phyloP scores from a whole-genome alignment of 2,113 vertebrate genomes.

The Dicrurus megarhynchus region DNA sequence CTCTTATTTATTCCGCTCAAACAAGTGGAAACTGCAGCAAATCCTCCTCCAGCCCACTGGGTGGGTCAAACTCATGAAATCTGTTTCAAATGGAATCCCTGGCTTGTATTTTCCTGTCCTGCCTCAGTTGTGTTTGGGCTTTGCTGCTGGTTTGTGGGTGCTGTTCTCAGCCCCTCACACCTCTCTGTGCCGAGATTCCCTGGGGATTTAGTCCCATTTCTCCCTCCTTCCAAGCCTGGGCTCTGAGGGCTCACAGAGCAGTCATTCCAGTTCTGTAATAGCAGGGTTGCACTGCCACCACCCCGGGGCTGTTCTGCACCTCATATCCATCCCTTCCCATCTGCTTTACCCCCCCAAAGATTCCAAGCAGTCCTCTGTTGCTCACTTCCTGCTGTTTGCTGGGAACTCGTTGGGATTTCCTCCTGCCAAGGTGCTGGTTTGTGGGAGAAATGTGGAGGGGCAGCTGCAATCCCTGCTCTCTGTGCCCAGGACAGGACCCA shows the following conservation, averaged over 20 bases:
- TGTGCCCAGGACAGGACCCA: neutral
- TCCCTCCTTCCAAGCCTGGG: neutral
- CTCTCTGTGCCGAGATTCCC: fast-evolving
- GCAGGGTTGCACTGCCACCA: neutral
- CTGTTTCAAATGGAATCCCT: neutral
- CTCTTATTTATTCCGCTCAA: neutral
- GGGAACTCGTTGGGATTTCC: neutral
- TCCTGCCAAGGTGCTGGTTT: neutral
- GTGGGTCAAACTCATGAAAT: neutral
- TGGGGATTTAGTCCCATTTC: neutral
- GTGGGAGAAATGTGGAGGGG: neutral
- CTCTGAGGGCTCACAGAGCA: fast-evolving
- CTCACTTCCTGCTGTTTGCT: neutral
- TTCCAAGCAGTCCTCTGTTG: neutral
- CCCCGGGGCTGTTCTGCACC: fast-evolving
- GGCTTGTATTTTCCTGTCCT: neutral
- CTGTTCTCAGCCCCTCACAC: neutral
- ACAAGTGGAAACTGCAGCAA: neutral
- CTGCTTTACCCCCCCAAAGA: neutral
- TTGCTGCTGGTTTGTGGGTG: neutral
- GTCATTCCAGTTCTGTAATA: neutral
- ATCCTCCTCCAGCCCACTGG: neutral
- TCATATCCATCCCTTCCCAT: neutral
- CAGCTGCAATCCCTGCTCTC: neutral
- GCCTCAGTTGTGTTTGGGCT: neutral